A percentile compares a stretch with the other conserved stretches of the same genome.
Conservation (phyloP, 1,140 invertebrate genomes). For the Drosophila seguyi region DNA sequence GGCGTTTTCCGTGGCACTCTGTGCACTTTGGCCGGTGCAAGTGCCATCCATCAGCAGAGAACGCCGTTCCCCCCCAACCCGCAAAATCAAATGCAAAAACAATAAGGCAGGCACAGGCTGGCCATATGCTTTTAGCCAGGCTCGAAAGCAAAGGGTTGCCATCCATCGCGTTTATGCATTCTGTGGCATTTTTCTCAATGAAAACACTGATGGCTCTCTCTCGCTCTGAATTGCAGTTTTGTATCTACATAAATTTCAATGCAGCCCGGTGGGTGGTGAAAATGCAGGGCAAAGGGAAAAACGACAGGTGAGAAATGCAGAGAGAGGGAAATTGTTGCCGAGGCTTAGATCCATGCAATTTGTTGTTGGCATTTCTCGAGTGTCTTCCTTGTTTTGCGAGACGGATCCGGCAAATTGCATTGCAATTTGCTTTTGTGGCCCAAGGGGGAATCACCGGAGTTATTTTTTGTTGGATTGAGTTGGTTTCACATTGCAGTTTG, state of each 20-base stretch:
- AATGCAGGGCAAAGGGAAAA: slow-evolving; percentile 39
- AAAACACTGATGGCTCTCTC: slow-evolving; percentile 33
- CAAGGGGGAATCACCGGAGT: slow-evolving; percentile 21
- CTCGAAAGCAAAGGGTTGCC: slow-evolving; percentile 25
- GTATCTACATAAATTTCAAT: slow-evolving; percentile 66
- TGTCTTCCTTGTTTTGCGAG: slow-evolving; percentile 26
- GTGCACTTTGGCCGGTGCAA: slow-evolving; percentile 57
- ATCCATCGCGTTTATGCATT: slow-evolving; percentile 48
- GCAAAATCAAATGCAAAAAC: slow-evolving; percentile 80
- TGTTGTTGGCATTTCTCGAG: slow-evolving; percentile 39
- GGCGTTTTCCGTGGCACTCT: slow-evolving; percentile 57
- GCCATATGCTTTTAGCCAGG: slow-evolving; percentile 62
- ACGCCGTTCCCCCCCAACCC: neutral
- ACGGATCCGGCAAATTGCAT: slow-evolving; percentile 52
- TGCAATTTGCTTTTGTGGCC: slow-evolving; percentile 47
- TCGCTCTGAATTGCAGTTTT: slow-evolving; percentile 45
- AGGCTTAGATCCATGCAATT: slow-evolving; percentile 62
- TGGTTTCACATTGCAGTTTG: slow-evolving; percentile 32
- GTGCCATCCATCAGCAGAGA: slow-evolving; percentile 13
- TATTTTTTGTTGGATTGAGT: slow-evolving; percentile 20
- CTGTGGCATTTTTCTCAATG: slow-evolving; percentile 77
- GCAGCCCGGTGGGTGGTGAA: neutral
- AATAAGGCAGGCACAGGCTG: slow-evolving; percentile 61
- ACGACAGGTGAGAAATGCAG: slow-evolving; percentile 7
- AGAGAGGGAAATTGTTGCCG: slow-evolving; percentile 8